Evolutionary conservation across 2,797 vertebrate genomes (phyloP).

Genomic region (Nothura maculosa): DNA sequence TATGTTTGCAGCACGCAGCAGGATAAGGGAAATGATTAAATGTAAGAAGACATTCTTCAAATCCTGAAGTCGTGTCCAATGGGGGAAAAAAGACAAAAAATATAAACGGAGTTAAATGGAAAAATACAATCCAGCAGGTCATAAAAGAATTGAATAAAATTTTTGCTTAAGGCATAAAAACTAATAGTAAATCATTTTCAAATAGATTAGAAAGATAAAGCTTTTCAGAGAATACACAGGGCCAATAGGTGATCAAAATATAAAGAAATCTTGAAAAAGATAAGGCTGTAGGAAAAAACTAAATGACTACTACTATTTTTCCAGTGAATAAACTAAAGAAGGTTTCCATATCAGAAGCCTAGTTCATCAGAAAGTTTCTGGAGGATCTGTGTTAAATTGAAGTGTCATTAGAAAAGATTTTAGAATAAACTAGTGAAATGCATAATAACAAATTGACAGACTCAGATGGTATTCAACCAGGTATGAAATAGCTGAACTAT

Average conservation of each 20-base stretch:
- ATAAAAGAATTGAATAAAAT: background rate
- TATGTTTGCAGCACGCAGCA: background rate
- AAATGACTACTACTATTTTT: background rate
- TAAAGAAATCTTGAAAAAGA: background rate
- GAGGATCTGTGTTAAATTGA: background rate
- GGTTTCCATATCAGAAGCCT: background rate
- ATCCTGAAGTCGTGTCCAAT: background rate
- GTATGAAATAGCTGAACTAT: background rate
- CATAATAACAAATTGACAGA: background rate
- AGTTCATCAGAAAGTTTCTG: background rate
- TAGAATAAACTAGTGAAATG: background rate
- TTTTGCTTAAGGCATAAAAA: background rate
- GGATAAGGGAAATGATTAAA: background rate
- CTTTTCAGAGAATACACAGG: background rate
- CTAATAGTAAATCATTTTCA: background rate
- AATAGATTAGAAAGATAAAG: background rate
- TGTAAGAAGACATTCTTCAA: background rate
- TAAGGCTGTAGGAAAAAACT: background rate
- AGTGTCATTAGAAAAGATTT: background rate
- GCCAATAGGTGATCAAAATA: background rate
- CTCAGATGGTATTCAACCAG: background rate
- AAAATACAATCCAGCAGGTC: background rate
- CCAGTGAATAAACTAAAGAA: background rate
- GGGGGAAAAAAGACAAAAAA: background rate
- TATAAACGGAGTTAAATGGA: background rate